phyloP scores from a whole-genome alignment of 2,113 vertebrate species.

The Ancistrus triradiatus region DNA sequence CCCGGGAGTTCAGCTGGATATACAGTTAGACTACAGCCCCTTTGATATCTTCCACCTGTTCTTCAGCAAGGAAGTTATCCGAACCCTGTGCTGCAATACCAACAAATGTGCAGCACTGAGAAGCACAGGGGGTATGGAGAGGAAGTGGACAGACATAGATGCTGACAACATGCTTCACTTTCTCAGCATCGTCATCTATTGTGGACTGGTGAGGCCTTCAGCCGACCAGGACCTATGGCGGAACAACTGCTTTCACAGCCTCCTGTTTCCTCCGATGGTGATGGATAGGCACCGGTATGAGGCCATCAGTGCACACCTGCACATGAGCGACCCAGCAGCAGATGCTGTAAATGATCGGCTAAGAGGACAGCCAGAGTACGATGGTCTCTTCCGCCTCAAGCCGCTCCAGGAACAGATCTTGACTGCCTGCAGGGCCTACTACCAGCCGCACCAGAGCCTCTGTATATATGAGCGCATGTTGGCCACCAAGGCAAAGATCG shows the following conservation, averaged over 20 bases:
- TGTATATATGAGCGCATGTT: conserved; percentile 4
- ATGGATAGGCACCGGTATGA: conserved; percentile 1
- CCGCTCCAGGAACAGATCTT: conserved; percentile 1
- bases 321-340: conserved; percentile 9
- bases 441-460: not conserved
- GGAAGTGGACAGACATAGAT: too few relatives aligned
- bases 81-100: too few relatives aligned
- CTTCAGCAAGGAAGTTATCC: too few relatives aligned
- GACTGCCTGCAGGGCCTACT: conserved; percentile 3
- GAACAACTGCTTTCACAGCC: not conserved
- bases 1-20: too few relatives aligned
- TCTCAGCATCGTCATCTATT: too few relatives aligned
- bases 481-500: conserved; percentile 2
- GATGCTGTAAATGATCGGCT: not conserved
- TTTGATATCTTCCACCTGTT: too few relatives aligned
- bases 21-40: too few relatives aligned
- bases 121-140: too few relatives aligned
- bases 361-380: not conserved
- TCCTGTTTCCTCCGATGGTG: not conserved
- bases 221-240: not conserved
- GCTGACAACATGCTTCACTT: too few relatives aligned
- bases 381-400: conserved; percentile 1
- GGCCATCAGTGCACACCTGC: not conserved
- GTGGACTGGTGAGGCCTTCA: not conserved
- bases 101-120: too few relatives aligned